Evolutionary conservation across 1,140 invertebrate genomes (phyloP).

Genomic region (Drosophila setifemur): DNA sequence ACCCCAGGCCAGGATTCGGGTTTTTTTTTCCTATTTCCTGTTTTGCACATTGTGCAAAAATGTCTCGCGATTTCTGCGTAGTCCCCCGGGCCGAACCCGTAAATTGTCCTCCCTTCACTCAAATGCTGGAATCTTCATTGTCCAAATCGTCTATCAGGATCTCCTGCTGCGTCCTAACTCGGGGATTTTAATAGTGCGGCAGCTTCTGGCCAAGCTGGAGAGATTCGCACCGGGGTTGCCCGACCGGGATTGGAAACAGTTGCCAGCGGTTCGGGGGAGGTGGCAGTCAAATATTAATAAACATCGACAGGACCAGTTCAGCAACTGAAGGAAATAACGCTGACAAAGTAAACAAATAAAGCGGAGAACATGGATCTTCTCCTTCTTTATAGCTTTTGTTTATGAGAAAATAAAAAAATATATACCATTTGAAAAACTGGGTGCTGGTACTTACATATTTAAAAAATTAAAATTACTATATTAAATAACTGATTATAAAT

Average conservation of each 20-base stretch:
- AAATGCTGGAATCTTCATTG: slow-evolving; percentile 18
- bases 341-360: slow-evolving; percentile 5
- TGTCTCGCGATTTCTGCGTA: slow-evolving; percentile 43
- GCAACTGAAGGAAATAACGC: slow-evolving; percentile 2
- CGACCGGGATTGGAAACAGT: slow-evolving; percentile 43
- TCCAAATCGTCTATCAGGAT: background rate
- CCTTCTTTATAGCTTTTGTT: background rate
- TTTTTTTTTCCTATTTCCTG: slow-evolving; percentile 17
- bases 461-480: too few relatives aligned
- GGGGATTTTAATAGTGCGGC: slow-evolving; percentile 37
- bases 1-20: background rate
- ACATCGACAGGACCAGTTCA: slow-evolving; percentile 48
- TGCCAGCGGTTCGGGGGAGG: background rate
- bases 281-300: slow-evolving; percentile 48
- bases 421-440: too few relatives aligned
- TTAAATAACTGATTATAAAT: too few relatives aligned
- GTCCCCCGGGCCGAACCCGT: slow-evolving; percentile 47
- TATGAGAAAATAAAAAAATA: too few relatives aligned
- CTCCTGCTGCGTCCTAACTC: slow-evolving; percentile 22
- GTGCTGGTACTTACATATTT: too few relatives aligned
- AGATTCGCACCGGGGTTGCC: slow-evolving; percentile 29
- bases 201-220: slow-evolving; percentile 3
- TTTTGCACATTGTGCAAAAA: slow-evolving; percentile 56
- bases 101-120: slow-evolving; percentile 72
- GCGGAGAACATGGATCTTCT: background rate